Evolutionary conservation across 2,113 vertebrate species (phyloP).

Genomic region (Corythornis cristatus): DNA sequence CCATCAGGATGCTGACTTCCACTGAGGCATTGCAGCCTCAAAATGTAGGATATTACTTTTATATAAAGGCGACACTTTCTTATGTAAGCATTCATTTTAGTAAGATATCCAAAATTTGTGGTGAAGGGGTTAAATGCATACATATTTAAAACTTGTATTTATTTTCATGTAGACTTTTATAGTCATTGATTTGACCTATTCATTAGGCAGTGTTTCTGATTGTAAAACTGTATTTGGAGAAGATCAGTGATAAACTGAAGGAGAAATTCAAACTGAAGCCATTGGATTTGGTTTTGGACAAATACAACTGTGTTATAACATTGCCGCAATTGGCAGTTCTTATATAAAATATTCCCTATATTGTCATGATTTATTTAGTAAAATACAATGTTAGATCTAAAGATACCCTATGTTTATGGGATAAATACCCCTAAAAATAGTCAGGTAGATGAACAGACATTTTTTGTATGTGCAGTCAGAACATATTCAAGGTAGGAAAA

Average conservation of each 20-base stretch:
- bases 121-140: not conserved
- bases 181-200: not conserved
- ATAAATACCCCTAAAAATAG: not conserved
- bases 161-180: not conserved
- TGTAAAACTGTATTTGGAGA: not conserved
- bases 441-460: not conserved
- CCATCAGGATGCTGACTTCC: not conserved
- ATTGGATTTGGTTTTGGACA: not conserved
- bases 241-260: not conserved
- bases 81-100: not conserved
- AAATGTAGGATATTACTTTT: not conserved
- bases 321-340: not conserved
- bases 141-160: not conserved
- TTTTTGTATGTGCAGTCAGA: not conserved
- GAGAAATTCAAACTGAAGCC: not conserved
- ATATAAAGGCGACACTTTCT: not conserved
- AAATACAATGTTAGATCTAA: not conserved
- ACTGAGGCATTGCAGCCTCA: not conserved
- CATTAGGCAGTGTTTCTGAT: not conserved
- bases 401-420: not conserved
- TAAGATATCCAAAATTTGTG: not conserved
- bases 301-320: not conserved
- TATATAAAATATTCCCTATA: not conserved
- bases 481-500: not conserved
- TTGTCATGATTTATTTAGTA: not conserved